Evolutionary conservation across 2,888 invertebrate genomes (phyloP).

Genomic region (Drosophila formosana): DNA sequence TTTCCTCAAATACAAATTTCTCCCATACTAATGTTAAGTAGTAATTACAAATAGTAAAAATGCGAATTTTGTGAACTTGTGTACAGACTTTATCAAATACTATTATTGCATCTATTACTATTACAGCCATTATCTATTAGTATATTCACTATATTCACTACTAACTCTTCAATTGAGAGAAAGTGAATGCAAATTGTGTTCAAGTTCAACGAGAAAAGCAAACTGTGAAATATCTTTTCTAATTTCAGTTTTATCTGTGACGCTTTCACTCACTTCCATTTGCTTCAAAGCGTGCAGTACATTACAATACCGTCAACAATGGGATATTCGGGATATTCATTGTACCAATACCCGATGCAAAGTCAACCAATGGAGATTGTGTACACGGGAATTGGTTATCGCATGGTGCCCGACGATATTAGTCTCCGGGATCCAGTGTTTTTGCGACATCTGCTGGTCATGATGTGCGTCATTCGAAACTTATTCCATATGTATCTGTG

Average conservation of each 20-base stretch:
- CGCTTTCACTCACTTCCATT: no score
- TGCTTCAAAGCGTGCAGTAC: background rate
- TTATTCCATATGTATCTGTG: conserved; percentile 46
- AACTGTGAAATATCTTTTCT: conserved; percentile 1
- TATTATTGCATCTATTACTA: no score
- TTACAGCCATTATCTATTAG: no score
- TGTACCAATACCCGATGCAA: conserved; percentile 58
- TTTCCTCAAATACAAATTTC: no score
- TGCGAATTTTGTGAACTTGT: no score
- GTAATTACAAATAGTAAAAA: no score
- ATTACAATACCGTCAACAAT: no score
- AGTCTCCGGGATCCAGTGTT: conserved; percentile 47
- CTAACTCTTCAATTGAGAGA: no score
- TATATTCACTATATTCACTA: no score
- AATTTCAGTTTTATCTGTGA: background rate
- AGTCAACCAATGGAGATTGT: conserved; percentile 26
- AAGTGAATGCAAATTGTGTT: background rate
- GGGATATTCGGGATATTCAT: conserved; percentile 13
- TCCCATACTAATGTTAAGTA: no score
- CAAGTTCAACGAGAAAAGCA: background rate
- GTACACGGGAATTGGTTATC: conserved; percentile 8
- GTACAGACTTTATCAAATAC: no score
- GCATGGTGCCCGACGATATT: conserved; percentile 17
- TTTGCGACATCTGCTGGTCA: conserved; percentile 54
- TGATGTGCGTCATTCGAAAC: conserved; percentile 37